Base-by-base conservation (phyloP, 2,113 vertebrate species). In the Ageneiosus marmoratus region DNA sequence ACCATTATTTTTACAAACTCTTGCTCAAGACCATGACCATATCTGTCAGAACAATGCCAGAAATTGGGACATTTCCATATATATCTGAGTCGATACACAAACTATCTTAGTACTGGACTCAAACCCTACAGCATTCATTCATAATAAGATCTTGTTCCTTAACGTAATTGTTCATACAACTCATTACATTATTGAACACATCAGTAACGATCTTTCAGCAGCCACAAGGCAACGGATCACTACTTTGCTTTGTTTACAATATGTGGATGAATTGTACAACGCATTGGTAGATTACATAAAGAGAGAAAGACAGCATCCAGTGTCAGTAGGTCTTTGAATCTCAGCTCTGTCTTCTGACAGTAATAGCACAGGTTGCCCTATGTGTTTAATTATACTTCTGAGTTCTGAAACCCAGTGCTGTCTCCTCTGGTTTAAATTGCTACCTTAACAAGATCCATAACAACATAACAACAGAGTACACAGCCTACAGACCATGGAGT, bases 371-470 rank as follows among this genome's bases (percentile, higher is more conserved):
- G 44, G 27, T 65, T 63, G 77, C 46, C 77, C 77, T 34, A 3
- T 50, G 77, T 79, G 77, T 63, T 79, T 79, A 79, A 79, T 79
- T 79, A 63, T 65, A 65, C 44, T 79, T 79, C 34, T 12, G 77
- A 50, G 58, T 48, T 50, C 18, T 65, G 41, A 79, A 79, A 63
- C 44, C 27, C 29, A 27, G 58, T 13, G 44, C 69, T 72, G 69
- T 72, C 44, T 79, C 44, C 1, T 79, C 44, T 34, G 50, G 27
- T 63, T 63, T 63, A 79, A 79, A 58, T 60, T 78, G 56, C 56
- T 55, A 67, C 48, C 65, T 20, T 69, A 53, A 82, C 80, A 83
- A 27, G 41, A 41, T 75, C 56, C 20, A 72, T 24, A 58, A 79
- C 27, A 63, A 48, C 77, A 63, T n/a, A 16, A 46, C 76, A 78